Conservation (phyloP, 2,888 invertebrate genomes). For the Dynastes grantii region DNA sequence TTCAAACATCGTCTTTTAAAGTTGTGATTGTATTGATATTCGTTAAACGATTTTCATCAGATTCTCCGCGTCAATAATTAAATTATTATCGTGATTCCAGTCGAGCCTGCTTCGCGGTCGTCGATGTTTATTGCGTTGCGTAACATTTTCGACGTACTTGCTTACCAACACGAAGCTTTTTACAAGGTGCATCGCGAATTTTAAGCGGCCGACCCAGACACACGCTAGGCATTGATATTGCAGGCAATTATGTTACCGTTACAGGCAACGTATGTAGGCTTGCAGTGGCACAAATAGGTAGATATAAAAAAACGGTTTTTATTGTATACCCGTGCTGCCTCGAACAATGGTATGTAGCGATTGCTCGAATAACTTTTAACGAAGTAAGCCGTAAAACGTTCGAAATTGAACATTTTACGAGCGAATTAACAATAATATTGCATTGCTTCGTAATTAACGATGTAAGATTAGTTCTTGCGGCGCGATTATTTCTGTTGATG, state of each 20-base stretch:
- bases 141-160: constrained; percentile 12
- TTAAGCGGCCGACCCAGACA: constrained; percentile 17
- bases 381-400: neutral
- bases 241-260: constrained; percentile 19
- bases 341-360: constrained; percentile 10
- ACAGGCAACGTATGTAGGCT: neutral
- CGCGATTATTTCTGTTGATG: neutral
- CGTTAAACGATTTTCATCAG: neutral
- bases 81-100: constrained; percentile 28
- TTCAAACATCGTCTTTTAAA: neutral
- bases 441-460: neutral
- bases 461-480: neutral
- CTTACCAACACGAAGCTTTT: constrained; percentile 5
- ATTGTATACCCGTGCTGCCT: neutral
- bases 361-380: constrained; percentile 3
- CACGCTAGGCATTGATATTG: neutral
- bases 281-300: neutral
- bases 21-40: constrained; percentile 11
- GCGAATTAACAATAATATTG: neutral
- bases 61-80: constrained; percentile 11
- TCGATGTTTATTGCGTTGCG: constrained; percentile 20
- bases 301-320: neutral
- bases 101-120: neutral
- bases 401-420: neutral
- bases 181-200: constrained; percentile 26